Evolutionary conservation across 2,888 invertebrate species (phyloP).

Genomic region (Spisula subtruncata): DNA sequence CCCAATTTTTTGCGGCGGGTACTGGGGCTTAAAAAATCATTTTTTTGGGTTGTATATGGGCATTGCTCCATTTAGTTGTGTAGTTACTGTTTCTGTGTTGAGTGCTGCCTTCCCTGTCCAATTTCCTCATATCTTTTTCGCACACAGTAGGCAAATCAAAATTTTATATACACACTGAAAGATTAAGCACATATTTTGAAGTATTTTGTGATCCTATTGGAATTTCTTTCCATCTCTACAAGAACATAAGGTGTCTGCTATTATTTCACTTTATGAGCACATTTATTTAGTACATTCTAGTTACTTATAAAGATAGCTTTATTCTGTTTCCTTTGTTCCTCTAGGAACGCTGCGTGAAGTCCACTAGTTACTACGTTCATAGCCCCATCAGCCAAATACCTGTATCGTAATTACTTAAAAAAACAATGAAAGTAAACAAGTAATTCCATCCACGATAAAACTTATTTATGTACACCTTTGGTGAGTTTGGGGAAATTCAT

Average conservation of each 20-base stretch:
- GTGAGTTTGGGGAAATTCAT: constrained; percentile 19
- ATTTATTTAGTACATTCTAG: background rate
- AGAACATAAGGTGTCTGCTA: background rate
- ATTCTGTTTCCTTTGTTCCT: constrained; percentile 1
- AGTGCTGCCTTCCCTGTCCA: too few species aligned
- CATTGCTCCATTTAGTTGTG: too few species aligned
- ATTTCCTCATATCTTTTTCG: too few species aligned
- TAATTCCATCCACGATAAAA: background rate
- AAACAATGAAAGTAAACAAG: constrained; percentile 24
- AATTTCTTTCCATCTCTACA: background rate
- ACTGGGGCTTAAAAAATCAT: too few species aligned
- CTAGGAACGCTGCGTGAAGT: background rate
- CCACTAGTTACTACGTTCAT: background rate
- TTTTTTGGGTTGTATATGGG: too few species aligned
- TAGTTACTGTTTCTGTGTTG: too few species aligned
- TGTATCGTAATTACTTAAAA: constrained; percentile 10
- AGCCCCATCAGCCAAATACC: background rate
- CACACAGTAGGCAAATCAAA: too few species aligned
- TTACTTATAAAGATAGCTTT: background rate
- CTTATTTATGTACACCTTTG: background rate
- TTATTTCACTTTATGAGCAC: background rate
- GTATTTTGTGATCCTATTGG: background rate
- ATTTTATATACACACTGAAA: too few species aligned
- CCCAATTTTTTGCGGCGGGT: too few species aligned
- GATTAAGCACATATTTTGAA: too few species aligned